phyloP scores from a whole-genome alignment of 2,888 invertebrate species.

The Rhamphomyia laevipes region DNA sequence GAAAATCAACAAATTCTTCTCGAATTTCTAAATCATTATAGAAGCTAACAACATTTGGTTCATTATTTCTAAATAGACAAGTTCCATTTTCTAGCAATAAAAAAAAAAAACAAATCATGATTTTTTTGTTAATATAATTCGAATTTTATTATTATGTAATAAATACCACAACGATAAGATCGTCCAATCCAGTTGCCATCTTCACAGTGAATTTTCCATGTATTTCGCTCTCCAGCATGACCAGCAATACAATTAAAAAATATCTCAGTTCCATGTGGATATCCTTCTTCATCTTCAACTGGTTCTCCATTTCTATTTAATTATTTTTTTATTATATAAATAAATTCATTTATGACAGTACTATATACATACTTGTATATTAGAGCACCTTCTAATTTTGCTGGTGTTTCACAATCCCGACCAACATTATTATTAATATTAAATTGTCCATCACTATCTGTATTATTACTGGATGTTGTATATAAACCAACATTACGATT shows the following conservation, averaged over 20 bases:
- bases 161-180: constrained; percentile 63
- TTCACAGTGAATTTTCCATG: constrained; percentile 76
- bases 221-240: constrained; percentile 68
- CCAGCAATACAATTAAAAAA: constrained; percentile 73
- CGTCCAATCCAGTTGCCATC: constrained; percentile 76
- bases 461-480: neutral
- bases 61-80: constrained; percentile 64
- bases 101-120: constrained; percentile 20
- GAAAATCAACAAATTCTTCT: constrained; percentile 65
- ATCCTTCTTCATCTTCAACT: constrained; percentile 52
- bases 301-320: constrained; percentile 54
- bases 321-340: neutral
- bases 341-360: neutral
- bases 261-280: constrained; percentile 72
- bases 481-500: no score
- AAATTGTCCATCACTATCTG: constrained; percentile 18
- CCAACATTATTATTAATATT: constrained; percentile 18
- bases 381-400: constrained; percentile 64
- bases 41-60: constrained; percentile 69
- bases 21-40: constrained; percentile 67
- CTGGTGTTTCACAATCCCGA: constrained; percentile 30
- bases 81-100: constrained; percentile 49
- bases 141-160: neutral
- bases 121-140: neutral
- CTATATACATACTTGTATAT: constrained; percentile 45